Evolutionary conservation across 2,888 invertebrate genomes (phyloP).

Genomic region (Axea sp.): DNA sequence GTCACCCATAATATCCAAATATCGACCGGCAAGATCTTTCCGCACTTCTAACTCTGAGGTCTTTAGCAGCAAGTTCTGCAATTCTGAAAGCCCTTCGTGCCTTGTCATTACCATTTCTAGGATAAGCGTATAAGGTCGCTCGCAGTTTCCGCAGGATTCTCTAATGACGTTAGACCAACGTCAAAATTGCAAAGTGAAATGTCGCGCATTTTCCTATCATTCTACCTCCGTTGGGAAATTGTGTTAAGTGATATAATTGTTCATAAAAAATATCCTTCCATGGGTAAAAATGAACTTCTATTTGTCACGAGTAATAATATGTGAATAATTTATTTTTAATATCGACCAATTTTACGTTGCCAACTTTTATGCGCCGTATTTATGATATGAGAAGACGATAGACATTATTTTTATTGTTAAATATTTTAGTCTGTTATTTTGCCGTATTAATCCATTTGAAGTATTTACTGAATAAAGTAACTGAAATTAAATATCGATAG

Average conservation of each 20-base stretch:
- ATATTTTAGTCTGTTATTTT: too few species aligned
- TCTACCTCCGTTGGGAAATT: slow-evolving; percentile 19
- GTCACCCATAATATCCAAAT: slow-evolving; percentile 45
- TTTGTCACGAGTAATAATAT: too few species aligned
- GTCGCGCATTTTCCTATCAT: slow-evolving; percentile 36
- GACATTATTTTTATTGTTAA: too few species aligned
- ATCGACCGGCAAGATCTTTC: slow-evolving; percentile 55
- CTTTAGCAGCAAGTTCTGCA: slow-evolving; percentile 63
- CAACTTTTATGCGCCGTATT: too few species aligned
- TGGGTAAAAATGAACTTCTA: too few species aligned
- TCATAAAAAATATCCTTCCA: slow-evolving; percentile 13
- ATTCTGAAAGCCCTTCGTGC: slow-evolving; percentile 63
- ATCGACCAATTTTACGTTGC: too few species aligned
- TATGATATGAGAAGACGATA: too few species aligned
- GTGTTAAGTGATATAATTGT: slow-evolving; percentile 36
- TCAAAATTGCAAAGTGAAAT: slow-evolving; percentile 59
- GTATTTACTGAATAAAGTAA: too few species aligned
- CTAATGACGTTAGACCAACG: slow-evolving; percentile 58
- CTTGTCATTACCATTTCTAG: slow-evolving; percentile 62
- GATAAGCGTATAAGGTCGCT: slow-evolving; percentile 51
- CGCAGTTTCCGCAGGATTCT: slow-evolving; percentile 48
- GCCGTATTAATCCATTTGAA: too few species aligned
- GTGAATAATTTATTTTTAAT: too few species aligned
- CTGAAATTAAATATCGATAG: too few species aligned
- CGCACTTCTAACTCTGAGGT: slow-evolving; percentile 40